phyloP scores from a whole-genome alignment of 2,113 vertebrate species.

The Thalassarche chlororhynchos region DNA sequence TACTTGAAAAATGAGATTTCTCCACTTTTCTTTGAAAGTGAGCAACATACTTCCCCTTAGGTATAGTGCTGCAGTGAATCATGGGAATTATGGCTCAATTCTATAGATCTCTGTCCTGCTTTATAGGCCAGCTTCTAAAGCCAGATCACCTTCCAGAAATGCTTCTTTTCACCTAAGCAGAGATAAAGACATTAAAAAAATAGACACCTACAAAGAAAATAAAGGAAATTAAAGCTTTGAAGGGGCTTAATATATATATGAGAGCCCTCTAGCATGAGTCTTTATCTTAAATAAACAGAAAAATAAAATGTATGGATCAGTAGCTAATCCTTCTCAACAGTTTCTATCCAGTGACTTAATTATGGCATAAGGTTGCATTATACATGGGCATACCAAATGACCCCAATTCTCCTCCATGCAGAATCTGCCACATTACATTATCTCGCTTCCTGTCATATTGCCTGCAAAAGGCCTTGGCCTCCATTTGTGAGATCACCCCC shows the following conservation, averaged over 20 bases:
- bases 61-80: not conserved
- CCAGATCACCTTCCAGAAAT: not conserved
- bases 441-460: not conserved
- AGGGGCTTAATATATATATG: not conserved
- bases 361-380: slow-evolving; percentile 18
- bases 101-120: not conserved
- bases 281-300: slow-evolving; percentile 38
- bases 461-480: not conserved
- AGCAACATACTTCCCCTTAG: not conserved
- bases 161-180: not conserved
- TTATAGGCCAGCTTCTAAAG: not conserved
- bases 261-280: not conserved
- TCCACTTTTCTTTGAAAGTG: not conserved
- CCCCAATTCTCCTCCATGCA: slow-evolving; percentile 10
- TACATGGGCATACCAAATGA: not conserved
- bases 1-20: not conserved
- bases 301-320: not conserved
- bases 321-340: slow-evolving; percentile 29
- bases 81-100: not conserved
- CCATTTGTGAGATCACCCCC: not conserved
- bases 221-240: not conserved
- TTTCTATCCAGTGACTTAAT: not conserved
- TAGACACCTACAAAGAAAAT: not conserved
- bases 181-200: not conserved
- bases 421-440: slow-evolving; percentile 49